A percentile compares a stretch with the other conserved stretches of the same genome.
Conservation (phyloP, 2,113 vertebrate genomes). For the Lepus timidus region DNA sequence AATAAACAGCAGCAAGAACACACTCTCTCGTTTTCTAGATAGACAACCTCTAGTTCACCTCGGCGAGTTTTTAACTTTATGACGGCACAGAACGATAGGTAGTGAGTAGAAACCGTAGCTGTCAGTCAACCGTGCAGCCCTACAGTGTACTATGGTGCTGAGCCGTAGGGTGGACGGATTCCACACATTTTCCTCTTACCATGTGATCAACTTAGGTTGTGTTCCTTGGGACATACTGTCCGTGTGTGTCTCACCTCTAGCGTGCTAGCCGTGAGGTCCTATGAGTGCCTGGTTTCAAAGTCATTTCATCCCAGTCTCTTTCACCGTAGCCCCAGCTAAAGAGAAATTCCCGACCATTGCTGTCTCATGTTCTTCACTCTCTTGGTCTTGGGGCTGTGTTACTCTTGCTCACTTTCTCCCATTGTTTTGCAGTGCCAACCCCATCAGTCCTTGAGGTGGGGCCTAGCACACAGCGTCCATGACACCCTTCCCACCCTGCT, state of each 20-base stretch:
- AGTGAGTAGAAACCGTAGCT: background rate
- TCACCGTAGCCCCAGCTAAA: background rate
- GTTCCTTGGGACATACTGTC: fast-evolving
- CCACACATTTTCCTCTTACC: background rate
- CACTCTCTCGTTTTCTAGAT: background rate
- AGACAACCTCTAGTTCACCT: background rate
- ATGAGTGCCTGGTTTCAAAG: background rate
- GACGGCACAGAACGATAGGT: background rate
- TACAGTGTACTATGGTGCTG: too few relatives aligned
- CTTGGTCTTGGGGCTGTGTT: background rate
- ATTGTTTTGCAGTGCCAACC: background rate
- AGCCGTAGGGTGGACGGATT: too few relatives aligned
- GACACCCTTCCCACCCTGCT: background rate
- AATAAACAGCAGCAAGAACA: background rate
- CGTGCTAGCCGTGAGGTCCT: fast-evolving
- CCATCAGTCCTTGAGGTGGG: background rate
- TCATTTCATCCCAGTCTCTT: background rate
- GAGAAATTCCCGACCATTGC: background rate
- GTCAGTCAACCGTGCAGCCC: background rate
- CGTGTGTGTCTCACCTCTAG: background rate
- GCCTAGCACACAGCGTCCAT: background rate
- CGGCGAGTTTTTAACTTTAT: background rate
- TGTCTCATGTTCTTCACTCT: background rate
- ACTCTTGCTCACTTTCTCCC: background rate
- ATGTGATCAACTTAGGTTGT: background rate